These are phyloP conservation scores for Rapana venosa DNA, from an alignment of 2,888 invertebrate genomes.

Conservation along the genomic window DNA sequence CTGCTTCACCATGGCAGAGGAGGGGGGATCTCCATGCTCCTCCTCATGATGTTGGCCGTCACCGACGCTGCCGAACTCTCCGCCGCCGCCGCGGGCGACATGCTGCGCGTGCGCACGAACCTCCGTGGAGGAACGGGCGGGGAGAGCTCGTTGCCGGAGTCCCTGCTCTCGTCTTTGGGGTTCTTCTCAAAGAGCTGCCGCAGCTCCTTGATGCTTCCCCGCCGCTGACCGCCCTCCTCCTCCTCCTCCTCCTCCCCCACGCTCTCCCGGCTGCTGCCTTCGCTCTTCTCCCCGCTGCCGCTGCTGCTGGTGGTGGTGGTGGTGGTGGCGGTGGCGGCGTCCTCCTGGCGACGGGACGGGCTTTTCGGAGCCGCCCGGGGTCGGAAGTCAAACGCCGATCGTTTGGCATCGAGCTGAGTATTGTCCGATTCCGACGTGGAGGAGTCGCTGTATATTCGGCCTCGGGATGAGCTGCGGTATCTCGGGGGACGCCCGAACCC, in stretches of 20 bases:
- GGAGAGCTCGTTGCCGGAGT: conserved; percentile 26
- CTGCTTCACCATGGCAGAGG: conserved; percentile 56
- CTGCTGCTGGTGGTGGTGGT: not conserved
- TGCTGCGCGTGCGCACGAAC: conserved; percentile 31
- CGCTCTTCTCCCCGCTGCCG: not conserved
- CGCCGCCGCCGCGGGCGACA: conserved; percentile 41
- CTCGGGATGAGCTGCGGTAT: conserved; percentile 53
- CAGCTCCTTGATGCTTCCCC: conserved; percentile 73
- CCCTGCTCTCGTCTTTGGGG: conserved; percentile 43
- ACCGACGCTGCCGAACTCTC: conserved; percentile 19
- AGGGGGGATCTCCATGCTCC: conserved; percentile 64
- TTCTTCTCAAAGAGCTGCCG: conserved; percentile 67
- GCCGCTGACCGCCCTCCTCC: conserved; percentile 53
- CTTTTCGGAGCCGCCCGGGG: conserved; percentile 32
- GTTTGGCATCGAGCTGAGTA: conserved; percentile 32
- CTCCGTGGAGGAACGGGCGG: not conserved
- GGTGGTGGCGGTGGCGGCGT: not conserved
- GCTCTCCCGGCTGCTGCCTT: conserved; percentile 1
- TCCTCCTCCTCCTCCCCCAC: conserved; percentile 26
- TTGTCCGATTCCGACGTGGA: conserved; percentile 65
- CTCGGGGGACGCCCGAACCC: conserved; percentile 62
- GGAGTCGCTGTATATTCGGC: conserved; percentile 66
- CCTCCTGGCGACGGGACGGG: not conserved
- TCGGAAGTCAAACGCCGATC: not conserved
- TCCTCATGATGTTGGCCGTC: conserved; percentile 37